A percentile compares a stretch with the other conserved stretches of the same genome.
phyloP scores from a whole-genome alignment of 2,113 vertebrate species.

The Ophiodon elongatus region DNA sequence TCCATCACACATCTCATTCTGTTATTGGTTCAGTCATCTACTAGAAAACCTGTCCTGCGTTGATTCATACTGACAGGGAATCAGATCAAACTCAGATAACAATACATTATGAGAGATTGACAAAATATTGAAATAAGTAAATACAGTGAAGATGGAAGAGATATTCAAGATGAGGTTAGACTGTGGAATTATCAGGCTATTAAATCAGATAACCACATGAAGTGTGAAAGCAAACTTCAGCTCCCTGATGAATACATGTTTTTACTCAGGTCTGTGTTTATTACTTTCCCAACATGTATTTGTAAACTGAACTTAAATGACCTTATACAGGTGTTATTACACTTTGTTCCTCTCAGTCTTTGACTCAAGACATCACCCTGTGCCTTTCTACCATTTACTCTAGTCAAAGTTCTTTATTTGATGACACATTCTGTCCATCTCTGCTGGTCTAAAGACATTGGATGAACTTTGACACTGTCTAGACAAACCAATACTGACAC shows the following conservation, averaged over 20 bases:
- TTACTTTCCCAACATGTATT: too few species aligned
- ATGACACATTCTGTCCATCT: not conserved
- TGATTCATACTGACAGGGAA: not conserved
- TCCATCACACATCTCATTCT: conserved; percentile 5
- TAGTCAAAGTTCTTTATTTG: not conserved
- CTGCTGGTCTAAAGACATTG: not conserved
- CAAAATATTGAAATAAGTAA: not conserved
- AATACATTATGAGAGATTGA: not conserved
- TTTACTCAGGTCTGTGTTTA: too few species aligned
- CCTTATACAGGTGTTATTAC: too few species aligned
- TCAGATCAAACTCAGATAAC: not conserved
- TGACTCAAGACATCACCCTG: not conserved
- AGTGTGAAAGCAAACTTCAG: too few species aligned
- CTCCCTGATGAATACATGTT: too few species aligned
- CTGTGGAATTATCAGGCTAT: not conserved
- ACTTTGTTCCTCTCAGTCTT: not conserved
- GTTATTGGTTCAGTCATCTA: not conserved
- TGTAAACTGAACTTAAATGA: too few species aligned
- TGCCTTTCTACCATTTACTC: not conserved
- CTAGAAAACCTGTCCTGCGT: not conserved
- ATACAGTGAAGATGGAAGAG: not conserved
- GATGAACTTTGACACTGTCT: conserved; percentile 23
- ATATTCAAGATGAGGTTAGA: not conserved
- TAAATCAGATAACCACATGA: conserved; percentile 11
- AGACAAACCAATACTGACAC: conserved; percentile 24